Percentiles rank a stretch among this genome's conserved stretches.
Evolutionary conservation across 1,140 invertebrate species (phyloP).

Genomic region (Vanessa tameamea): DNA sequence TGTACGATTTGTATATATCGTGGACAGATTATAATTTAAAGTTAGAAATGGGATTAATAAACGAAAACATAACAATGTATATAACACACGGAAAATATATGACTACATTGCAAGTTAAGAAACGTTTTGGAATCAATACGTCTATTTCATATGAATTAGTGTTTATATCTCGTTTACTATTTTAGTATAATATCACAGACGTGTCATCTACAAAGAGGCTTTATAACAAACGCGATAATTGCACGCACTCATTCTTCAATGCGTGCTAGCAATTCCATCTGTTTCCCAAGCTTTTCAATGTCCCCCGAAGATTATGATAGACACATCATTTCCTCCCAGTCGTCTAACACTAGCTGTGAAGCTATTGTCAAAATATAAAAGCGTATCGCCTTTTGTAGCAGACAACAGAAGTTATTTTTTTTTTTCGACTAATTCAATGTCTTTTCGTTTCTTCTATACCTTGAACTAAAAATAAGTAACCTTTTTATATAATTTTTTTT

Average conservation of each 20-base stretch:
- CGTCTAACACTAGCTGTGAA: slow-evolving; percentile 23
- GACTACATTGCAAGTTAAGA: too few relatives aligned
- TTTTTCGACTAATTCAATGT: neutral
- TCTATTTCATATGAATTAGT: too few relatives aligned
- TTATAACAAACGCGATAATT: neutral
- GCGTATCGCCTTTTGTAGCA: slow-evolving; percentile 29
- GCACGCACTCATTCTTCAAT: neutral
- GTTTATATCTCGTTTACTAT: neutral
- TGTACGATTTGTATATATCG: too few relatives aligned
- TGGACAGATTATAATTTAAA: too few relatives aligned
- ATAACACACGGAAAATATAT: too few relatives aligned
- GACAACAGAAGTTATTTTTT: neutral
- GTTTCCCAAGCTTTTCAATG: slow-evolving; percentile 14
- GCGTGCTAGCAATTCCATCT: slow-evolving; percentile 17
- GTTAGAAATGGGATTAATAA: too few relatives aligned
- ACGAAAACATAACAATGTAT: too few relatives aligned
- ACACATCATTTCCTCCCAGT: slow-evolving; percentile 50
- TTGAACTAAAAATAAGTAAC: too few relatives aligned
- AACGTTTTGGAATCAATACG: too few relatives aligned
- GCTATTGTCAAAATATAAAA: slow-evolving; percentile 47
- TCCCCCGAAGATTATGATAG: slow-evolving; percentile 45
- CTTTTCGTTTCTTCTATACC: neutral
- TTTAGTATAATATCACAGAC: neutral
- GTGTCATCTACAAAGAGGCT: too few relatives aligned
- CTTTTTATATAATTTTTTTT: too few relatives aligned